phyloP scores from a whole-genome alignment of 2,888 invertebrate species.

The Diplolepis rosae region DNA sequence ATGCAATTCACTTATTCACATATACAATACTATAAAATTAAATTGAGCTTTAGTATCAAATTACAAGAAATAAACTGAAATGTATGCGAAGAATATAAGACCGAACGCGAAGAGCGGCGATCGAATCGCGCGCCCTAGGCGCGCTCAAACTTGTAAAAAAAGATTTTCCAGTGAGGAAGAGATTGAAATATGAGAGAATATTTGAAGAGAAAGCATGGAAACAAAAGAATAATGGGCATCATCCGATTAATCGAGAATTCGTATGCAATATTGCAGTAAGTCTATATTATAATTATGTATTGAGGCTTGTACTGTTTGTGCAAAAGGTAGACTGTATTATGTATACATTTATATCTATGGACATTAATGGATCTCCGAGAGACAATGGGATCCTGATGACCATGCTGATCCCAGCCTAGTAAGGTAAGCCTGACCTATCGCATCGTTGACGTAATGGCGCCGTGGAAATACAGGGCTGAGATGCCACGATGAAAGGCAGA shows the following conservation, averaged over 20 bases:
- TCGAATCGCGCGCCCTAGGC: no score
- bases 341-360: slow-evolving; percentile 18
- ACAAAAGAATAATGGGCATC: slow-evolving; percentile 4
- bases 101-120: no score
- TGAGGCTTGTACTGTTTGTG: slow-evolving; percentile 2
- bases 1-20: no score
- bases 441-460: slow-evolving; percentile 27
- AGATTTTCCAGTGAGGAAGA: not conserved
- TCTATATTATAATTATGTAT: slow-evolving; percentile 22
- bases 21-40: no score
- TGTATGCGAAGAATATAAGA: no score
- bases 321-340: not conserved
- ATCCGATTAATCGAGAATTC: slow-evolving; percentile 7
- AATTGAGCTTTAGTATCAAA: no score
- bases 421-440: slow-evolving; percentile 28
- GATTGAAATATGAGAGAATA: not conserved
- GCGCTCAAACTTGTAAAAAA: no score
- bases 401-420: slow-evolving; percentile 29
- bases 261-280: no score
- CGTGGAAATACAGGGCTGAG: slow-evolving; percentile 17
- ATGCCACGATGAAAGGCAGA: slow-evolving; percentile 20
- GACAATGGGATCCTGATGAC: slow-evolving; percentile 26
- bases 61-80: no score
- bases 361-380: slow-evolving; percentile 20
- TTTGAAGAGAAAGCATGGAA: not conserved